Percentiles rank a stretch among this genome's conserved stretches.
Evolutionary conservation across 2,797 vertebrate species (phyloP).

Genomic region (Pangasius krempfi): DNA sequence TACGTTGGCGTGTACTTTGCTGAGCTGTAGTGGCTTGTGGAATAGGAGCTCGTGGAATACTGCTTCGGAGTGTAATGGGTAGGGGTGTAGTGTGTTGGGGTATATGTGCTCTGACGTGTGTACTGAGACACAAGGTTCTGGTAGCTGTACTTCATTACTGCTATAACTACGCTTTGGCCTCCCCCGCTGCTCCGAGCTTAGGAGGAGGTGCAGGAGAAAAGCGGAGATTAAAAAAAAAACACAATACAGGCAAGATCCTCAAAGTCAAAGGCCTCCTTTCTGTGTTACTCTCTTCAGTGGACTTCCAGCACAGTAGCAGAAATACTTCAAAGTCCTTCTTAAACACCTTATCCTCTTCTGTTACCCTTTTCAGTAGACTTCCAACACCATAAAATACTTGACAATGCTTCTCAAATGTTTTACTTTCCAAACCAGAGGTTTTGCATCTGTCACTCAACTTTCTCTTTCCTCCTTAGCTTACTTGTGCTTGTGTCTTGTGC

Average conservation of each 20-base stretch:
- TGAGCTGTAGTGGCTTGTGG: constrained; percentile 59
- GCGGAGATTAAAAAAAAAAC: constrained; percentile 44
- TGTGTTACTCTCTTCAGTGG: background rate
- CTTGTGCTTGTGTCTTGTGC: constrained; percentile 16
- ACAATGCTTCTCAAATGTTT: background rate
- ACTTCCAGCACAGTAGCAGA: constrained; percentile 18
- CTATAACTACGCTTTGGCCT: constrained; percentile 50
- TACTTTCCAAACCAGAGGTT: background rate
- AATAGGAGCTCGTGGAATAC: constrained; percentile 59
- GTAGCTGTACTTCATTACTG: constrained; percentile 84
- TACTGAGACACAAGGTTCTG: constrained; percentile 71
- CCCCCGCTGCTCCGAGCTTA: constrained; percentile 57
- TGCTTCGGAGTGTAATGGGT: constrained; percentile 47
- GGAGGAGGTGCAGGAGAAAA: constrained; percentile 62
- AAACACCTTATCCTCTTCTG: constrained; percentile 1
- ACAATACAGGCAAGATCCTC: constrained; percentile 33
- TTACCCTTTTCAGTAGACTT: background rate
- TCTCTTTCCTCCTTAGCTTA: background rate
- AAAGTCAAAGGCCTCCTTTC: constrained; percentile 35
- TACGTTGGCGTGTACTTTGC: constrained; percentile 51
- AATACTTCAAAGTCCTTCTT: constrained; percentile 6
- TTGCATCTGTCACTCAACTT: background rate
- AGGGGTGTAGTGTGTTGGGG: constrained; percentile 58
- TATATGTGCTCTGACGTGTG: constrained; percentile 63
- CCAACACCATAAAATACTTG: background rate